Conservation (phyloP, 2,797 vertebrate genomes). For the Malurus leucopterus region DNA sequence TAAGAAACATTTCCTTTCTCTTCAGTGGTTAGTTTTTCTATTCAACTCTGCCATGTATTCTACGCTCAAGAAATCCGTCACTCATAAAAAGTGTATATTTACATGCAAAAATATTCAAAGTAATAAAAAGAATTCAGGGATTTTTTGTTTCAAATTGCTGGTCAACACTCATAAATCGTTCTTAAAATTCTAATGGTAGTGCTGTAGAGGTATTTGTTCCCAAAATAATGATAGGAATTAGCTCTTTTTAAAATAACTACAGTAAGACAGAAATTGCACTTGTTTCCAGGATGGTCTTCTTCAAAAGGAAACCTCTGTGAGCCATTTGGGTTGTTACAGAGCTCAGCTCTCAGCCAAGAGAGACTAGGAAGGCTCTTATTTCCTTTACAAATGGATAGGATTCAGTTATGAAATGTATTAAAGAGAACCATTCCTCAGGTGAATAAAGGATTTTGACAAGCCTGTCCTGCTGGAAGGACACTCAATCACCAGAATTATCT, state of each 20-base stretch:
- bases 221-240: not conserved
- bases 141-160: not conserved
- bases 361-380: conserved; percentile 15
- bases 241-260: not conserved
- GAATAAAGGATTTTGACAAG: conserved; percentile 53
- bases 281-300: conserved; percentile 17
- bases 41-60: not conserved
- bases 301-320: not conserved
- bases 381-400: conserved; percentile 42
- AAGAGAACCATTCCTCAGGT: conserved; percentile 27
- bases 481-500: conserved; percentile 52
- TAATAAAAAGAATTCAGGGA: not conserved
- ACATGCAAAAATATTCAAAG: not conserved
- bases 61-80: not conserved
- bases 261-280: not conserved
- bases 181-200: not conserved
- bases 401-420: conserved; percentile 43
- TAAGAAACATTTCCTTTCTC: not conserved
- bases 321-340: conserved; percentile 15
- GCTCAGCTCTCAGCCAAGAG: conserved; percentile 27
- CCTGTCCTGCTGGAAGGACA: conserved; percentile 41
- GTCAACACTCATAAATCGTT: not conserved
- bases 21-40: not conserved
- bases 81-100: not conserved
- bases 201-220: not conserved